A percentile compares a stretch with the other conserved stretches of the same genome.
Conservation (phyloP, 2,797 vertebrate species). For the Girardinus metallicus region DNA sequence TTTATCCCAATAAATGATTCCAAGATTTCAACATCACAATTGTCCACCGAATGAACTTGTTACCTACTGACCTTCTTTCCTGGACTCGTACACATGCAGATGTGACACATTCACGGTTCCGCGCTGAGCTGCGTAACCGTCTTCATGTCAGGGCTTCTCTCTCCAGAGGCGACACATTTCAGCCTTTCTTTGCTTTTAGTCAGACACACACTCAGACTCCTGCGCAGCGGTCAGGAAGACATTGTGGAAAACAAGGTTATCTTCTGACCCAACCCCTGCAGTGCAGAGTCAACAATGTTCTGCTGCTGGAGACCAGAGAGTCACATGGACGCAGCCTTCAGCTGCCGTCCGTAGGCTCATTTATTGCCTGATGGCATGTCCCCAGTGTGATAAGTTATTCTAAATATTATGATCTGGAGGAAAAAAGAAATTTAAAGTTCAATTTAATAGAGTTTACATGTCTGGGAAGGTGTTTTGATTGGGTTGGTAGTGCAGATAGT, state of each 20-base stretch:
- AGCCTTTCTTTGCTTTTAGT: slow-evolving; percentile 16
- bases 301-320: slow-evolving; percentile 41
- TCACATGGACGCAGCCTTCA: slow-evolving; percentile 72
- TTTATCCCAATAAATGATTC: too few species aligned
- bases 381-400: slow-evolving; percentile 64
- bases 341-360: slow-evolving; percentile 71
- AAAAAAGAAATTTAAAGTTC: slow-evolving; percentile 21
- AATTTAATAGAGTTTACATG: not conserved
- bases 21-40: not conserved
- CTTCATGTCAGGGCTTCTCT: slow-evolving; percentile 2
- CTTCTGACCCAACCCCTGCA: slow-evolving; percentile 69
- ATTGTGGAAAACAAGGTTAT: slow-evolving; percentile 74
- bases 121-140: not conserved
- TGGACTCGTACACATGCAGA: slow-evolving; percentile 23
- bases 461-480: not conserved
- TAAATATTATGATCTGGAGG: slow-evolving; percentile 72
- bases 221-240: slow-evolving; percentile 45
- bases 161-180: slow-evolving; percentile 18
- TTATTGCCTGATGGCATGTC: slow-evolving; percentile 78
- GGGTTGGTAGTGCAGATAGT: not conserved
- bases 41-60: slow-evolving; percentile 16
- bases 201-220: slow-evolving; percentile 41
- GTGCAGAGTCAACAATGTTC: slow-evolving; percentile 63
- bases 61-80: slow-evolving; percentile 35
- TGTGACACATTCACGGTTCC: slow-evolving; percentile 25